phyloP scores from a whole-genome alignment of 2,113 vertebrate species.

The Holacanthus passer region DNA sequence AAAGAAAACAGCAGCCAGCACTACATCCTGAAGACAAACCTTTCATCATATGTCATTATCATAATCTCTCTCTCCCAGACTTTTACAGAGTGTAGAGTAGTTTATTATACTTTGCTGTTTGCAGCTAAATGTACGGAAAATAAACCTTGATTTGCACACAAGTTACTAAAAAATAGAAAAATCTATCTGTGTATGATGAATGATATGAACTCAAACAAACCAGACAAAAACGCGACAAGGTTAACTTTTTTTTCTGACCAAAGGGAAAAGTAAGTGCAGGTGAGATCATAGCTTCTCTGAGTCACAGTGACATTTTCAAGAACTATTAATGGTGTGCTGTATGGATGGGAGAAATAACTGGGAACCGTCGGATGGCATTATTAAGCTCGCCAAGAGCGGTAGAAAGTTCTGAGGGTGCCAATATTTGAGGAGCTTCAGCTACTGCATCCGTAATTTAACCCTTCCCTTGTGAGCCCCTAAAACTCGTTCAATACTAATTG shows the following conservation, averaged over 20 bases:
- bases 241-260: slow-evolving; percentile 11
- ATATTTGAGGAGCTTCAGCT: slow-evolving; percentile 39
- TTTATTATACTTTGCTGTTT: neutral
- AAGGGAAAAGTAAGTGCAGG: neutral
- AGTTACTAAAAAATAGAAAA: slow-evolving; percentile 3
- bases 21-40: neutral
- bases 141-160: neutral
- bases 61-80: neutral
- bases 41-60: slow-evolving; percentile 24
- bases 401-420: slow-evolving; percentile 45
- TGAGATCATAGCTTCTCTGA: slow-evolving; percentile 9
- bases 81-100: neutral
- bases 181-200: too few species aligned
- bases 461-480: slow-evolving; percentile 15
- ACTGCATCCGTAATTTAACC: slow-evolving; percentile 34
- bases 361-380: slow-evolving; percentile 13
- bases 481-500: slow-evolving; percentile 48
- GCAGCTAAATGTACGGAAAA: neutral
- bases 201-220: neutral
- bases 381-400: slow-evolving; percentile 26
- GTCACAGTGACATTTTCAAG: slow-evolving; percentile 45
- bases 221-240: neutral
- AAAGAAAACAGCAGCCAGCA: slow-evolving; percentile 9
- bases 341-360: slow-evolving; percentile 20
- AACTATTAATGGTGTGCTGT: neutral